Percentiles rank a stretch among this genome's conserved stretches.
Conservation (phyloP, 2,888 invertebrate genomes). For the Scaptomyza caliginosa region DNA sequence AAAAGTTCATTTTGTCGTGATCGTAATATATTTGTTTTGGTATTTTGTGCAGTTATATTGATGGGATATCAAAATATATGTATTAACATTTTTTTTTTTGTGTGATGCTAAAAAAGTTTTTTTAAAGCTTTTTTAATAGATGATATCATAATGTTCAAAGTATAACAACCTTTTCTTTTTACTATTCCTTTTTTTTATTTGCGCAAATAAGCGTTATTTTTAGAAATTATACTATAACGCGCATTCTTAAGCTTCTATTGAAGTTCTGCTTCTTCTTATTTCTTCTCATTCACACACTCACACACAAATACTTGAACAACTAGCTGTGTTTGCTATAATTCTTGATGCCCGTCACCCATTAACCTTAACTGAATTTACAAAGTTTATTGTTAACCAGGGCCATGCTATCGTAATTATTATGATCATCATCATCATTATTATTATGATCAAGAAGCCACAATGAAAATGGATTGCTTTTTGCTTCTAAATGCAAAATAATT, state of each 20-base stretch:
- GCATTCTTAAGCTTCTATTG: constrained; percentile 37
- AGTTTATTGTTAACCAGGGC: constrained; percentile 52
- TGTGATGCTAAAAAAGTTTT: too few relatives aligned
- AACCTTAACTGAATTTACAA: constrained; percentile 74
- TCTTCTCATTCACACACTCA: too few relatives aligned
- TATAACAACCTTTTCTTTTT: constrained; percentile 1
- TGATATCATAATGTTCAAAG: constrained; percentile 24
- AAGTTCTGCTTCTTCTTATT: constrained; percentile 7
- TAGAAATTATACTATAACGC: constrained; percentile 44
- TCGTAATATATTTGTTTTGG: neutral
- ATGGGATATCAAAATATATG: neutral
- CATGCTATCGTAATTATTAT: constrained; percentile 26
- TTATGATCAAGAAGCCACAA: constrained; percentile 41
- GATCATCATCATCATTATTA: constrained; percentile 9
- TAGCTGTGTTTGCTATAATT: constrained; percentile 32
- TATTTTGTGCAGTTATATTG: neutral
- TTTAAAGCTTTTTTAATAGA: neutral
- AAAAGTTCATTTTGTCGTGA: constrained; percentile 1
- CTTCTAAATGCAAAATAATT: constrained; percentile 78
- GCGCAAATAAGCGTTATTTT: constrained; percentile 35
- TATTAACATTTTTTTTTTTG: neutral
- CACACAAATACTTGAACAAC: neutral
- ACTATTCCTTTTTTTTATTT: neutral
- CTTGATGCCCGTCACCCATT: constrained; percentile 67
- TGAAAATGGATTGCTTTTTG: constrained; percentile 71